Evolutionary conservation across 2,113 vertebrate species (phyloP).

Genomic region (Perognathus longimembris): DNA sequence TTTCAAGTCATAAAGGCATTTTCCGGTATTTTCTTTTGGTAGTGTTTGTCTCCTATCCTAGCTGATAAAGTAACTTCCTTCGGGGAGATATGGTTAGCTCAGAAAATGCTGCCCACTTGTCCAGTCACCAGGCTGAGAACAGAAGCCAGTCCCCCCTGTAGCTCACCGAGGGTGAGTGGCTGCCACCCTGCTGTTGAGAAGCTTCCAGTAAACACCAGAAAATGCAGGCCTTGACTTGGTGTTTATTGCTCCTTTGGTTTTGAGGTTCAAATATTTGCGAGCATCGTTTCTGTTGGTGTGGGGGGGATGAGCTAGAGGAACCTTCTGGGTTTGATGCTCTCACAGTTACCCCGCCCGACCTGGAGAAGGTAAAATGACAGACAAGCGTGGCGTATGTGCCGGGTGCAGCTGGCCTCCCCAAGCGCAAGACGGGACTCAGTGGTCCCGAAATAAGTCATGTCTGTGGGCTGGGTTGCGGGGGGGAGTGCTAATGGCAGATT

Average conservation of each 20-base stretch:
- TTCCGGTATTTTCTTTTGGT: not conserved
- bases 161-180: not conserved
- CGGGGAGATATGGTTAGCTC: not conserved
- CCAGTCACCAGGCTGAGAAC: not conserved
- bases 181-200: not conserved
- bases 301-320: not conserved
- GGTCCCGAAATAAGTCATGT: not conserved
- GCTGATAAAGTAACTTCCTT: conserved; percentile 29
- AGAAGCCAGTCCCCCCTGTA: not conserved
- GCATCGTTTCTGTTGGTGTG: not conserved
- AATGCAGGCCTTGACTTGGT: not conserved
- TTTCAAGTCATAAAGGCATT: not conserved
- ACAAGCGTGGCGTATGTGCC: not conserved
- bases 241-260: conserved; percentile 54
- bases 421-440: not conserved
- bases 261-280: conserved; percentile 38
- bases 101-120: not conserved
- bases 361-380: not conserved
- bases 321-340: conserved; percentile 24
- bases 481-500: not conserved
- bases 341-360: not conserved
- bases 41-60: not conserved
- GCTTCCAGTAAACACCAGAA: not conserved
- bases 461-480: too few relatives aligned
- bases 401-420: not conserved